phyloP scores from a whole-genome alignment of 2,113 vertebrate genomes.

The Mustela lutreola region DNA sequence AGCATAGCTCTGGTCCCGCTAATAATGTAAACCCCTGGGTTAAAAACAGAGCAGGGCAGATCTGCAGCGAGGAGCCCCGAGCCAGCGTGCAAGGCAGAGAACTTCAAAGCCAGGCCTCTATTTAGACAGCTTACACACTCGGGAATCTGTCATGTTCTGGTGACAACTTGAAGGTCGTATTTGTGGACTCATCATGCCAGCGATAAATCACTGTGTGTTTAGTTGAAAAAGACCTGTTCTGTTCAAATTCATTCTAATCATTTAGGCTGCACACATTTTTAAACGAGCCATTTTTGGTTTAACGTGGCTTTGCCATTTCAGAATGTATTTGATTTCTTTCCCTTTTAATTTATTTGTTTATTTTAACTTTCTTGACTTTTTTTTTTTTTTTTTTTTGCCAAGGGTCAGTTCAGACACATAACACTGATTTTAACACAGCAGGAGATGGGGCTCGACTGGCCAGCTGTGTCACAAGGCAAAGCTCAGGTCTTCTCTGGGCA shows the following conservation, averaged over 20 bases:
- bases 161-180: conserved; percentile 70
- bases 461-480: not conserved
- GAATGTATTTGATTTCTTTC: conserved; percentile 60
- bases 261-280: conserved; percentile 56
- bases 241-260: conserved; percentile 50
- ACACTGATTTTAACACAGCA: conserved; percentile 59
- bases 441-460: not conserved
- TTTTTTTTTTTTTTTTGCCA: not conserved
- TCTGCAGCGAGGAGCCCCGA: not conserved
- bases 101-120: conserved; percentile 58
- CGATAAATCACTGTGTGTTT: conserved; percentile 52
- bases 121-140: conserved; percentile 66
- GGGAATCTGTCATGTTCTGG: conserved; percentile 70
- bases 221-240: conserved; percentile 64
- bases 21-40: not conserved
- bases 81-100: not conserved
- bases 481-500: not conserved
- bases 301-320: conserved; percentile 42
- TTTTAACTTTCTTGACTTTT: not conserved
- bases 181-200: conserved; percentile 53
- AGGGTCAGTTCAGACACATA: conserved; percentile 40
- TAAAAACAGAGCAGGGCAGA: not conserved
- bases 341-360: conserved; percentile 53
- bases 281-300: conserved; percentile 64
- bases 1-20: not conserved